Evolutionary conservation across 2,888 invertebrate species (phyloP).

Genomic region (Drosophila eohydei): DNA sequence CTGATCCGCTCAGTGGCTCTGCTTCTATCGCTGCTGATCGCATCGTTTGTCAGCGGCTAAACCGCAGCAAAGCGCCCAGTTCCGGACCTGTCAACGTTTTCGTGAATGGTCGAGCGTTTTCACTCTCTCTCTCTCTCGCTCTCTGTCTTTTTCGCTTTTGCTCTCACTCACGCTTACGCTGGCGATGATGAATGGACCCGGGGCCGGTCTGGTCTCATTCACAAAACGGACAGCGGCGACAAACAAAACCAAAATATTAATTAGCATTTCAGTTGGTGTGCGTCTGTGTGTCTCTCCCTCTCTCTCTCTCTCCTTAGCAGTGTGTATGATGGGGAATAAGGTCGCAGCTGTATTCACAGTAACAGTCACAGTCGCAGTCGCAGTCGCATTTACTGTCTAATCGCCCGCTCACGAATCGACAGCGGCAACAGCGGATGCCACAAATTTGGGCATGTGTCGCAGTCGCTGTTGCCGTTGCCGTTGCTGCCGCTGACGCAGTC

Average conservation of each 20-base stretch:
- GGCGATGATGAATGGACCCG: conserved; percentile 68
- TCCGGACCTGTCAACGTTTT: conserved; percentile 65
- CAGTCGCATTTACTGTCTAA: conserved; percentile 52
- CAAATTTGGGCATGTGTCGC: conserved; percentile 77
- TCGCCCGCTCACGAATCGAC: conserved; percentile 74
- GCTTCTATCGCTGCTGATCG: conserved; percentile 32
- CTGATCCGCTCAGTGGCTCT: conserved; percentile 33
- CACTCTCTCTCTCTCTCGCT: neutral
- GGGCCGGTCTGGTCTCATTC: conserved; percentile 67
- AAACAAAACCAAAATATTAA: conserved; percentile 78
- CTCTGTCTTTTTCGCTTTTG: neutral
- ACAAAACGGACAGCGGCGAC: conserved; percentile 62
- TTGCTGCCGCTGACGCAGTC: conserved; percentile 10
- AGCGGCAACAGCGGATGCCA: conserved; percentile 73
- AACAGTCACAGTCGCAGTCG: conserved; percentile 17
- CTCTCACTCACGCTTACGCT: conserved; percentile 15
- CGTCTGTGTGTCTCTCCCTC: conserved; percentile 19
- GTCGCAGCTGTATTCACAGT: conserved; percentile 28
- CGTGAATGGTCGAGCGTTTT: conserved; percentile 15
- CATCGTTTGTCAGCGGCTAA: conserved; percentile 47
- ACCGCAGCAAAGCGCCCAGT: conserved; percentile 77
- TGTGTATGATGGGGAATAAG: conserved; percentile 35
- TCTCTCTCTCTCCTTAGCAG: neutral
- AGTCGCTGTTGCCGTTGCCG: conserved; percentile 35
- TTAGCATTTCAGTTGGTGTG: conserved; percentile 64